Evolutionary conservation across 2,113 vertebrate species (phyloP), one percentile per base, ranked within the genome.

Genomic region (Pungitius pungitius): DNA sequence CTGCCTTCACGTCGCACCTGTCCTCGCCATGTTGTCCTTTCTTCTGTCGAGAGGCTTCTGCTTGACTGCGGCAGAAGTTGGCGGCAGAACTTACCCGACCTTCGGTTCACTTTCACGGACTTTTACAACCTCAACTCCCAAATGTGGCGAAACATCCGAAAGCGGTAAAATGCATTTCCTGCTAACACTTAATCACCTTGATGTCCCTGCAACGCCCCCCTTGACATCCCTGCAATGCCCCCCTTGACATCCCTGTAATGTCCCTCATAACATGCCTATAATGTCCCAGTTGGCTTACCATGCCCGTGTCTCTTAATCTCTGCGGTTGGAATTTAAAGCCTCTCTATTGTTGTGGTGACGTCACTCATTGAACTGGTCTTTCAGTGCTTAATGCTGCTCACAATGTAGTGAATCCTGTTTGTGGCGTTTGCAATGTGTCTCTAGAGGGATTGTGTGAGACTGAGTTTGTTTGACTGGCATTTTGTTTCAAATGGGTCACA

Each of bases 151-250:
- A 9, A 15, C 49, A 2, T 15, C 69, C 2, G 66, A 82, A 10
- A 75, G 45, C 14, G 83, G 85, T 87, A 86, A 87, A 54, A 51
- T 8, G 15, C 1, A 37, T 37, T n/a, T 57, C 35, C 30, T 62
- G 47, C 1, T n/a, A 1, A 35, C 33, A 35, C 33, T 7, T 35
- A 54, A 42, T 40, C 24, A 24, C 9, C 2, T 60, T 22, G 1
- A 39, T 43, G 13, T 8, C 3, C 15, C 4, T 43, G 22, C 8
- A 8, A 10, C 24, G 24, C 1, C n/a, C 6, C 6, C n/a, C 8
- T 10, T 6, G 15, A 24, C 18, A 9, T 39, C 0, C 6, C 4
- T 5, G 33, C 9, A 8, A 10, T 35, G 24, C 1, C 17, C 6
- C 6, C 9, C 1, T 60, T 22, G 2, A 39, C 33, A 13, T 5